Evolutionary conservation across 2,113 vertebrate species (phyloP), one percentile per base, ranked within the genome.

Genomic region (Dipodomys spectabilis): DNA sequence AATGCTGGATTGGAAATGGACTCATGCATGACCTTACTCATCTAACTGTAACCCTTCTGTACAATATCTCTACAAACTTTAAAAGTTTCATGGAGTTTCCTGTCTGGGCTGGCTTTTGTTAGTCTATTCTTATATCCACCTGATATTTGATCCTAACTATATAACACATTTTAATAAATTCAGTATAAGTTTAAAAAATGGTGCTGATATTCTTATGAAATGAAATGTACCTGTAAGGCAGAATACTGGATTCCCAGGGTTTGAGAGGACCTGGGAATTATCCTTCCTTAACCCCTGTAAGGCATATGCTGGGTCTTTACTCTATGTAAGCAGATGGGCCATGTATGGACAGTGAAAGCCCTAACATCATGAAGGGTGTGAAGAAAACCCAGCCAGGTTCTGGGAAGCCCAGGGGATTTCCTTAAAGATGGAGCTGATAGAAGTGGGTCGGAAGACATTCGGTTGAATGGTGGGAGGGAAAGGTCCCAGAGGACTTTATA

Each of bases 81-180:
- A 39, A 39, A 39, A 39, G 39, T 3, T 39, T 39, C 39, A 39
- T 39, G 39, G 39, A 39, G 39, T 39, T 39, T 39, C 39, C 39
- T 39, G 39, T 39, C 39, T 39, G 39, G 39, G 39, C 39, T 39
- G 39, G 39, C 39, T 39, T 39, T 39, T 89, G 20, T n/a, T 82
- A 68, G 27, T 85, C 64, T 94, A 45, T 88, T 93, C 60, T 93
- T 82, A 87, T n/a, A 94, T 28, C 5, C 39, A 95, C 39, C 12
- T 62, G 80, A 84, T n/a, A 79, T 75, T 86, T 95, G 20, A 92
- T 49, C 89, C 49, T 77, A 80, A 23, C 68, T 94, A 92, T 77
- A 32, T 45, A 93, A 90, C 20, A 91, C 74, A 93, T 81, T 78
- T 91, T 86, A 75, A 77, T 75, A 92, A 95, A 88, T 82, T 45